Conservation (phyloP, 1,140 invertebrate species). For the Holcopasites calliopsidis region DNA sequence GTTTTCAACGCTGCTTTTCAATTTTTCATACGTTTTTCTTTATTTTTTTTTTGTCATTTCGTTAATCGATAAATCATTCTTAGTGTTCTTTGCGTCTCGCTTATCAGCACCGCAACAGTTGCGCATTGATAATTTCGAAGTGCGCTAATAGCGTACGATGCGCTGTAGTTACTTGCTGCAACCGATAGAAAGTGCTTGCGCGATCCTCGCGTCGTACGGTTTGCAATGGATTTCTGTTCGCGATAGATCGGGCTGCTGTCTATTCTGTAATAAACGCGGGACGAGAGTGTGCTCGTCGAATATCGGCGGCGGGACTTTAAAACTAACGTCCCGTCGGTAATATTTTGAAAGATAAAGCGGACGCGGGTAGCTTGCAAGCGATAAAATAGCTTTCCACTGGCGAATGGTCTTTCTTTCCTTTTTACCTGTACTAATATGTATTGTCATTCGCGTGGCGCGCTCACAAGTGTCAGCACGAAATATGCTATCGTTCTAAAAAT, state of each 20-base stretch:
- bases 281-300: no score
- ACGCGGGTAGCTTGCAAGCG: background rate
- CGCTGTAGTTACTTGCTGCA: background rate
- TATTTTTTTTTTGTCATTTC: background rate
- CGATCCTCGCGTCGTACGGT: slow-evolving; percentile 9
- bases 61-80: background rate
- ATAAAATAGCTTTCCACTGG: slow-evolving; percentile 18
- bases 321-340: background rate
- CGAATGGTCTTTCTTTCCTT: slow-evolving; percentile 1
- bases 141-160: slow-evolving; percentile 14
- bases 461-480: slow-evolving; percentile 7
- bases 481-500: slow-evolving; percentile 33
- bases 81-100: background rate
- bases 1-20: background rate
- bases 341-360: slow-evolving; percentile 17
- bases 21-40: no score
- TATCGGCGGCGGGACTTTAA: no score
- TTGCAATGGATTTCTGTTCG: no score
- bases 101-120: background rate
- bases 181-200: slow-evolving; percentile 18
- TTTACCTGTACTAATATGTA: background rate
- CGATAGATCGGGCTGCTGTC: no score
- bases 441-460: background rate
- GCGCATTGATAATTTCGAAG: slow-evolving; percentile 23
- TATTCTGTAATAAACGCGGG: no score